A percentile compares a stretch with the other conserved stretches of the same genome.
phyloP scores from a whole-genome alignment of 2,888 invertebrate species.

The Hydropsyche betteni region DNA sequence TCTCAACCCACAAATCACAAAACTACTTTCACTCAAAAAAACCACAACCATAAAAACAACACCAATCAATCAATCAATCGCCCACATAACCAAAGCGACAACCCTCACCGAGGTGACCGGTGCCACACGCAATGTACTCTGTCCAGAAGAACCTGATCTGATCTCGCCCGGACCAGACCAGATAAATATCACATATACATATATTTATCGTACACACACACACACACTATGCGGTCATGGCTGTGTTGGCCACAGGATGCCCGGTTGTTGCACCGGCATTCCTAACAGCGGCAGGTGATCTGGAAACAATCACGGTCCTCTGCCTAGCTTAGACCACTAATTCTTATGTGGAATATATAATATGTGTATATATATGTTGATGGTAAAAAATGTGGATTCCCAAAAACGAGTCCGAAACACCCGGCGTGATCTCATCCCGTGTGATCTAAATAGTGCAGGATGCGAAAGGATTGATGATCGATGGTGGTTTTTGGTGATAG shows the following conservation, averaged over 20 bases:
- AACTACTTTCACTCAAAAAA: too few species aligned
- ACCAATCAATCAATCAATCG: not conserved
- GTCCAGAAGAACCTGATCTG: slow-evolving; percentile 22
- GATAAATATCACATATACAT: not conserved
- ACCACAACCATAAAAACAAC: too few species aligned
- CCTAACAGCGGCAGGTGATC: slow-evolving; percentile 32
- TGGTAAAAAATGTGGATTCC: too few species aligned
- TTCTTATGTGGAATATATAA: too few species aligned
- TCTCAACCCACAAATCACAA: not conserved
- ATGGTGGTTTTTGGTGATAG: too few species aligned
- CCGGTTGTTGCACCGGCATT: slow-evolving; percentile 40
- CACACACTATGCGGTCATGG: not conserved
- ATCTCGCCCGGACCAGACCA: slow-evolving; percentile 21
- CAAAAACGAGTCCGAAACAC: too few species aligned
- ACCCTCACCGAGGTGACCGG: slow-evolving; percentile 29
- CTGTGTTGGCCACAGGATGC: slow-evolving; percentile 34
- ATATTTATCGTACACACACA: not conserved
- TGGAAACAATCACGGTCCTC: slow-evolving; percentile 28
- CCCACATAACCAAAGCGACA: not conserved
- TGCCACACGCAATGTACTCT: slow-evolving; percentile 41
- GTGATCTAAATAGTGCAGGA: too few species aligned
- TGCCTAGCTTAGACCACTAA: too few species aligned
- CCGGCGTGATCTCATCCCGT: too few species aligned
- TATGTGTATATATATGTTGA: too few species aligned
- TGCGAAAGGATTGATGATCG: too few species aligned